These are phyloP conservation scores for Tangara arthus DNA, from an alignment of 2,797 vertebrate species.

Conservation along the genomic window DNA sequence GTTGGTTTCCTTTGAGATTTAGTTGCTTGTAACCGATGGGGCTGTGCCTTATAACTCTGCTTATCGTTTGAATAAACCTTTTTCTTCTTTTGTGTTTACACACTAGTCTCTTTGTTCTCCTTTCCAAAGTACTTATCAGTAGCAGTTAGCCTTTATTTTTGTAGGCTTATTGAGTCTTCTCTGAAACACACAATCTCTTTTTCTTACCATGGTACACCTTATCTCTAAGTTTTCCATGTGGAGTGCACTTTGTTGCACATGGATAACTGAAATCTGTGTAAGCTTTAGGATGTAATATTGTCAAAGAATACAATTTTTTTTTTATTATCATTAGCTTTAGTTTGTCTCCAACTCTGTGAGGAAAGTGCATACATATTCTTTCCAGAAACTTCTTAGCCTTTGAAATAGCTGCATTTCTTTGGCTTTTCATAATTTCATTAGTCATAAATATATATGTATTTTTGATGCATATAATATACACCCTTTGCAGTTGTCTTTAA, in stretches of 20 bases:
- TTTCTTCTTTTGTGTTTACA: not conserved
- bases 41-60: not conserved
- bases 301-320: not conserved
- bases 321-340: not conserved
- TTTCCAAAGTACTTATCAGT: not conserved
- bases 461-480: not conserved
- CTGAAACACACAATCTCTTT: not conserved
- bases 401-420: not conserved
- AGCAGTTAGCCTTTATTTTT: not conserved
- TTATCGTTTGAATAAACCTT: not conserved
- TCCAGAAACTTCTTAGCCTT: not conserved
- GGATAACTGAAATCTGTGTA: not conserved
- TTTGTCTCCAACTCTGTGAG: not conserved
- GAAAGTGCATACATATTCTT: not conserved
- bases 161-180: not conserved
- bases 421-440: not conserved
- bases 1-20: not conserved
- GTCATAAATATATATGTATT: not conserved
- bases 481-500: not conserved
- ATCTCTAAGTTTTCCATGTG: not conserved
- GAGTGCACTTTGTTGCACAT: not conserved
- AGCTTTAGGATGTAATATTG: not conserved
- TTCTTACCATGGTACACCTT: not conserved
- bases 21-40: not conserved
- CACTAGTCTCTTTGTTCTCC: not conserved